phyloP scores from a whole-genome alignment of 2,113 vertebrate species.

The Chionodraco myersi region DNA sequence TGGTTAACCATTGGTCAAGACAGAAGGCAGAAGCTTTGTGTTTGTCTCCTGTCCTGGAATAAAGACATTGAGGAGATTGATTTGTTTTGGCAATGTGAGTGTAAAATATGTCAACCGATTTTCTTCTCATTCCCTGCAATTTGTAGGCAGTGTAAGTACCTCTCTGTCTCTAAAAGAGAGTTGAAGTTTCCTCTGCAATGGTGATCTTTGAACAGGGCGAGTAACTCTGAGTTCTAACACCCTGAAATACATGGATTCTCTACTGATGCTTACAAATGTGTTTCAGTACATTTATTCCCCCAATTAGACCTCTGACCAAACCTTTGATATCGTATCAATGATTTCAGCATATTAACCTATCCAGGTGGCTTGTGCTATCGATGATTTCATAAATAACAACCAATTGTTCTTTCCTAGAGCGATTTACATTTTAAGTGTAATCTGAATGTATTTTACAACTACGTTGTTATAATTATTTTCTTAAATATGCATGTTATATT shows the following conservation, averaged over 20 bases:
- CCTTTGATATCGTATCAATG: background rate
- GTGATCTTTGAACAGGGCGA: background rate
- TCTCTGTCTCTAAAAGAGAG: background rate
- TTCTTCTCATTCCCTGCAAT: background rate
- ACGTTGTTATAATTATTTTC: no score
- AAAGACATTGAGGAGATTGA: constrained; percentile 14
- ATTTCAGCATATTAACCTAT: background rate
- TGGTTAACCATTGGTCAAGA: constrained; percentile 60
- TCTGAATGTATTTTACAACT: no score
- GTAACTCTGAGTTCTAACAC: background rate
- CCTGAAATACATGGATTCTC: background rate
- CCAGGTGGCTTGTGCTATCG: no score
- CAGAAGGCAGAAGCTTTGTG: constrained; percentile 25
- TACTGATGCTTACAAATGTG: no score
- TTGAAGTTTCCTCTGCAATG: background rate
- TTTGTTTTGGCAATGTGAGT: constrained; percentile 3
- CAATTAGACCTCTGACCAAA: background rate
- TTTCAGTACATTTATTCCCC: background rate
- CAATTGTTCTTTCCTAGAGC: no score
- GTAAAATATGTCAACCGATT: background rate
- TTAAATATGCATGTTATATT: no score
- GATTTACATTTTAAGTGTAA: no score
- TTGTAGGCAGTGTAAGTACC: background rate
- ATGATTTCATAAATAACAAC: no score
- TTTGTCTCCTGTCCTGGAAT: constrained; percentile 10